These are phyloP conservation scores for Geodia barretti DNA, from an alignment of 37 sponge, comb jelly and placozoan genomes.

Conservation along the genomic window DNA sequence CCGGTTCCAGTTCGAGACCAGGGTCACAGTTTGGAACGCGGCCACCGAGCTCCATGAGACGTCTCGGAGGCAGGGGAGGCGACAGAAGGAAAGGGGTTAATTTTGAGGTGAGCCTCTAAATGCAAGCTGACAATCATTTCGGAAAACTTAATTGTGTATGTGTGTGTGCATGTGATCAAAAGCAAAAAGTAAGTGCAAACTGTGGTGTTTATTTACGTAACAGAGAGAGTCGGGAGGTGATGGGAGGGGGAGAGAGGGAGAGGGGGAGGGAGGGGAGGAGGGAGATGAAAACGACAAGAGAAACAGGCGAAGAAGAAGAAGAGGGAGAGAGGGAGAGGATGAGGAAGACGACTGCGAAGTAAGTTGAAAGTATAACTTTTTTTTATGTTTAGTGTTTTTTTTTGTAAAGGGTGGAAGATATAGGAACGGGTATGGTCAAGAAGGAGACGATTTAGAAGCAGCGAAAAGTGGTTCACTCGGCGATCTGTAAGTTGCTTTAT, in stretches of 20 bases:
- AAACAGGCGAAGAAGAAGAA: background rate
- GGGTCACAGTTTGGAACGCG: conserved; percentile 21
- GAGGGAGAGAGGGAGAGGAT: background rate
- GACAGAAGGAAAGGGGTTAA: conserved; percentile 8
- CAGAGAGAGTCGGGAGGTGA: conserved; percentile 1
- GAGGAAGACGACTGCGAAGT: background rate
- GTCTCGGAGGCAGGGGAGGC: background rate
- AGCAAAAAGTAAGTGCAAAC: background rate
- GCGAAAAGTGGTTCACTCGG: background rate
- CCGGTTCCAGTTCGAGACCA: conserved; percentile 29
- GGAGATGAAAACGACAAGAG: background rate
- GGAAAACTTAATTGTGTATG: too few species aligned
- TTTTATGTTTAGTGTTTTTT: too few species aligned
- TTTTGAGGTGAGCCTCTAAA: conserved; percentile 1
- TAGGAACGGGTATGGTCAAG: background rate
- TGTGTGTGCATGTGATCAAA: background rate
- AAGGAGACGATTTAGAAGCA: conserved; percentile 28
- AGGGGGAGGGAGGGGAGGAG: background rate
- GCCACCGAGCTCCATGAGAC: conserved; percentile 7
- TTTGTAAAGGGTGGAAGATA: background rate
- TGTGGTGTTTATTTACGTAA: background rate
- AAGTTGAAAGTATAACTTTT: background rate
- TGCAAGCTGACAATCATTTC: too few species aligned
- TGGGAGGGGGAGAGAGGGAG: background rate
- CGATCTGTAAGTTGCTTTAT: conserved; percentile 30